Percentiles rank a stretch among this genome's conserved stretches.
Conservation (phyloP, 1,140 invertebrate genomes). For the Batillaria attramentaria region DNA sequence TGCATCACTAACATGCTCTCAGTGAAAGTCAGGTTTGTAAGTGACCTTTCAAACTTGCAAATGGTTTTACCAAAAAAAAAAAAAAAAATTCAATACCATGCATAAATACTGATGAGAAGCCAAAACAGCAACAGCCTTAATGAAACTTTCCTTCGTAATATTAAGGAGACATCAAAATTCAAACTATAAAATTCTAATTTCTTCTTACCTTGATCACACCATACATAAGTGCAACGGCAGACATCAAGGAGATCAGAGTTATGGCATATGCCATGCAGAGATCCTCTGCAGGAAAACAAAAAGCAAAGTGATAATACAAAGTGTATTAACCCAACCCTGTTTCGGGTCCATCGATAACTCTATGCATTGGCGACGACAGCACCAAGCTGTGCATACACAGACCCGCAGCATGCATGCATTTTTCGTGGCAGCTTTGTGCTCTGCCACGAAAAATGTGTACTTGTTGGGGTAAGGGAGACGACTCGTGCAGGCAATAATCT, state of each 20-base stretch:
- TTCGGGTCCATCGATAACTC: too few relatives aligned
- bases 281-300: slow-evolving; percentile 77
- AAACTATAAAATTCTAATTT: not conserved
- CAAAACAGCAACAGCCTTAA: too few relatives aligned
- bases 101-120: too few relatives aligned
- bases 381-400: too few relatives aligned
- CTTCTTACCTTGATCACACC: slow-evolving; percentile 78
- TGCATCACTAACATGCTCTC: not conserved
- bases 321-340: slow-evolving; percentile 17
- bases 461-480: too few relatives aligned
- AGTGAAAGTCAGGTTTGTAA: not conserved
- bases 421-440: too few relatives aligned
- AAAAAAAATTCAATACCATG: too few relatives aligned
- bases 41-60: not conserved
- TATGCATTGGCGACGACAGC: too few relatives aligned
- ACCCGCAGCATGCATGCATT: too few relatives aligned
- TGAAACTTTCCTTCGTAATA: not conserved
- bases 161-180: not conserved
- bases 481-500: too few relatives aligned
- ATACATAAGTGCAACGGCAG: slow-evolving; percentile 86
- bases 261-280: slow-evolving; percentile 84
- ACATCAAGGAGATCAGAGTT: slow-evolving; percentile 84
- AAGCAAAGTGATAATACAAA: slow-evolving; percentile 20
- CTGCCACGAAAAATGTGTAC: too few relatives aligned
- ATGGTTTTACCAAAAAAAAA: too few relatives aligned